Base-by-base conservation (phyloP, 2,797 vertebrate genomes). In the Mus caroli region DNA sequence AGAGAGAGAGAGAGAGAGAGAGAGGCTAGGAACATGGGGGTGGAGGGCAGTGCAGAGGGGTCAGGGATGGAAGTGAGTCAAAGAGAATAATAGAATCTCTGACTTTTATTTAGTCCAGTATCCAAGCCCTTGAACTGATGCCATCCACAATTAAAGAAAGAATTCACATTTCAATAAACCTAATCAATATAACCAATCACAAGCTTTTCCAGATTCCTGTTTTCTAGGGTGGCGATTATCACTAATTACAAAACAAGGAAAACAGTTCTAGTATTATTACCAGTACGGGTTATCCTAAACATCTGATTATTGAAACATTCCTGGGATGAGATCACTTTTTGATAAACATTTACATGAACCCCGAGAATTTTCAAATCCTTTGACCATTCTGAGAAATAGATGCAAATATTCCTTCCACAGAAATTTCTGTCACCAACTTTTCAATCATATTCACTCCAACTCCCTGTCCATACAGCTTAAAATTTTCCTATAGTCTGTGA, bases 21-120 rank as follows among this genome's bases (percentile, higher is more conserved):
- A 12, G 0, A 0, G 12, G 28, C 12, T 28, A 31, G 28, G 28
- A 64, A 64, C 12, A 31, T 31, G 62, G 4, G 4, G 11, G 2
- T 13, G 0, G 28, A 12, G 28, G 4, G 1, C 10, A 50, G 9
- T 50, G 10, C 50, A 50, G 28, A 22, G 28, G 28, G 28, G 12
- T 64, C 1, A 31, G 28, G 28, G 12, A 64, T 5, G 4, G 28
- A 64, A 31, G 28, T 31, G 62, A 64, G 62, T 31, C 28, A 31
- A 10, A 64, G 11, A 64, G 26, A 64, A 64, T 64, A 64, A 64
- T 13, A 64, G 28, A 64, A 64, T 64, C 62, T 83, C 14, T 83
- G 82, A 31, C 9, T 3, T 62, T 31, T 19, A 84, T 62, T 62
- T 84, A 62, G 40, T 62, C 37, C 58, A 84, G 9, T 26, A 31